A percentile compares a stretch with the other conserved stretches of the same genome.
Evolutionary conservation across 2,797 vertebrate species (phyloP).

Genomic region (Crocidura indochinensis): DNA sequence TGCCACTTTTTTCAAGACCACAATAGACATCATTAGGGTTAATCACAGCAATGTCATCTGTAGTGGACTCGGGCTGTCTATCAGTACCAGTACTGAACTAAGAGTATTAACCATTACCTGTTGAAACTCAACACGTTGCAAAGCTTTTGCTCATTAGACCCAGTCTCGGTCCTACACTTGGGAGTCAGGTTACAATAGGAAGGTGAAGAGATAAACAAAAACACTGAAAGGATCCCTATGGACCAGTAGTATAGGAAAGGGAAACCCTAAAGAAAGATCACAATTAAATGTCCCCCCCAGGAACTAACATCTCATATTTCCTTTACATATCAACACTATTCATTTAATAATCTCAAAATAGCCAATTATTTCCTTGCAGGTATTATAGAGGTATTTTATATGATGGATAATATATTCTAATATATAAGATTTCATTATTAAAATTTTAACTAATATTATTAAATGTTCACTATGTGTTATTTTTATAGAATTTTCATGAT

Average conservation of each 20-base stretch:
- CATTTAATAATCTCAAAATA: constrained; percentile 44
- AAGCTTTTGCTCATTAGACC: constrained; percentile 65
- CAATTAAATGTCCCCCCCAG: constrained; percentile 56
- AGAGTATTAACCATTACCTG: background rate
- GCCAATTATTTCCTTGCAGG: background rate
- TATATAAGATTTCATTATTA: constrained; percentile 16
- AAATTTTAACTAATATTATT: constrained; percentile 32
- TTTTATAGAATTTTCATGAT: constrained; percentile 19
- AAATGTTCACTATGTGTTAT: constrained; percentile 34
- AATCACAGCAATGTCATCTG: background rate
- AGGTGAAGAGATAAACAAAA: constrained; percentile 75
- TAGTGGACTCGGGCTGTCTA: background rate
- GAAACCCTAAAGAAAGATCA: constrained; percentile 72
- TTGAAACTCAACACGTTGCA: constrained; percentile 3
- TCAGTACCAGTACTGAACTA: constrained; percentile 13
- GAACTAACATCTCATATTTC: constrained; percentile 33
- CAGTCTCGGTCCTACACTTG: constrained; percentile 21
- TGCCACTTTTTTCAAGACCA: background rate
- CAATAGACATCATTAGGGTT: background rate
- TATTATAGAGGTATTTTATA: background rate
- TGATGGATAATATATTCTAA: background rate
- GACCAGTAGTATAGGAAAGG: constrained; percentile 63
- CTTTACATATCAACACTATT: constrained; percentile 51
- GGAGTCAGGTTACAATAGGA: constrained; percentile 64
- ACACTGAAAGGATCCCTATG: constrained; percentile 61